These are phyloP conservation scores for Perccottus glenii DNA, from an alignment of 2,113 vertebrate species.

Conservation along the genomic window DNA sequence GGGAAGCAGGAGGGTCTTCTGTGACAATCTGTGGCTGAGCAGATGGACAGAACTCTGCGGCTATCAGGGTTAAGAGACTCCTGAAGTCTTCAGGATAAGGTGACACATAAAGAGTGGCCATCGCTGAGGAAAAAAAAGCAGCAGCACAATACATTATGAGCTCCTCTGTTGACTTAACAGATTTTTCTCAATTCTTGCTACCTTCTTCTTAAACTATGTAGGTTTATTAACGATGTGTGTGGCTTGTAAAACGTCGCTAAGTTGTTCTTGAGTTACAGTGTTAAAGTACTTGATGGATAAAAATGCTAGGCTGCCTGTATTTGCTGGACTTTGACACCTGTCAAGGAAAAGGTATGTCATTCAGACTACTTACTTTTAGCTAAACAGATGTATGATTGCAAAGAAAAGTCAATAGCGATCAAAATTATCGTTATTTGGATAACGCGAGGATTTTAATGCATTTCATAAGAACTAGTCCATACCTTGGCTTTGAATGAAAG, in stretches of 20 bases:
- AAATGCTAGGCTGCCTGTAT: neutral
- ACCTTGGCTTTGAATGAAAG: slow-evolving; percentile 69
- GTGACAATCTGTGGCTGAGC: slow-evolving; percentile 49
- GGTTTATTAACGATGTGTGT: too few species aligned
- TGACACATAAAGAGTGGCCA: slow-evolving; percentile 86
- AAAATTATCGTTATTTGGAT: neutral
- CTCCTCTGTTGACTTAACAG: too few species aligned
- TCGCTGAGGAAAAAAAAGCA: slow-evolving; percentile 55
- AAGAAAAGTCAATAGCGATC: neutral
- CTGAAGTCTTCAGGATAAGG: slow-evolving; percentile 86
- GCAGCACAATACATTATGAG: too few species aligned
- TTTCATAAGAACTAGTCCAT: neutral
- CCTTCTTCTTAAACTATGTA: too few species aligned
- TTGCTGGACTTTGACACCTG: slow-evolving; percentile 20
- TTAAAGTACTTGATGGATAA: neutral
- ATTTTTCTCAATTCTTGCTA: too few species aligned
- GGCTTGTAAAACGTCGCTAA: too few species aligned
- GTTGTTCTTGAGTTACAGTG: too few species aligned
- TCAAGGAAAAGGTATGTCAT: slow-evolving; percentile 33
- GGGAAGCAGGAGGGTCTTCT: slow-evolving; percentile 63
- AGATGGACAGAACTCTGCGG: slow-evolving; percentile 77
- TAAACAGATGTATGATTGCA: neutral
- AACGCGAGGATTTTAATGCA: neutral
- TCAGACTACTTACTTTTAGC: slow-evolving; percentile 44
- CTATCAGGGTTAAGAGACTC: slow-evolving; percentile 82